Evolutionary conservation across 2,113 vertebrate species (phyloP).

Genomic region (Apistogramma diplotaenia): DNA sequence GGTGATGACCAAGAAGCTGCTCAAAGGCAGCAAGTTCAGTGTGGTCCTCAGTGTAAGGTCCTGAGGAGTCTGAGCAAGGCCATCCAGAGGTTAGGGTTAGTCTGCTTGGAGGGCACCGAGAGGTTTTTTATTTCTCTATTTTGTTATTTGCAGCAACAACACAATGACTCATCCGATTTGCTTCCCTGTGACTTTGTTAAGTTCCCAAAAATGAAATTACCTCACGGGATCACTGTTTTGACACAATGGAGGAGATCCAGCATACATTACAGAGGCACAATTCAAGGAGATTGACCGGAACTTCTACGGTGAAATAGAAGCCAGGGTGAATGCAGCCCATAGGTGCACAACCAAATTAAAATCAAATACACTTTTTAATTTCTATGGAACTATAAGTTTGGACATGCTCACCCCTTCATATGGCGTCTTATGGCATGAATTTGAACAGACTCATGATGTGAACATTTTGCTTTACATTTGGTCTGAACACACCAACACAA

Average conservation of each 20-base stretch:
- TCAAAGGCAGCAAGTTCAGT: not conserved
- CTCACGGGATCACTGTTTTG: fast-evolving
- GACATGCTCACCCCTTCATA: too few species aligned
- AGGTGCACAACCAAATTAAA: not conserved
- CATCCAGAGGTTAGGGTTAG: not conserved
- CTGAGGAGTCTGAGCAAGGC: not conserved
- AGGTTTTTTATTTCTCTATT: too few species aligned
- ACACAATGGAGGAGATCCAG: not conserved
- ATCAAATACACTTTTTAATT: too few species aligned
- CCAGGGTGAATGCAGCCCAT: not conserved
- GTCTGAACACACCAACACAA: fast-evolving
- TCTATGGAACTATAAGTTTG: not conserved
- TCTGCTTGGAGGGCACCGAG: not conserved
- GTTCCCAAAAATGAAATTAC: too few species aligned
- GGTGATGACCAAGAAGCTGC: not conserved
- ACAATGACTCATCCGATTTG: fast-evolving
- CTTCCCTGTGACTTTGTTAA: not conserved
- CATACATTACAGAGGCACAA: not conserved
- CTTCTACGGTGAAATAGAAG: not conserved
- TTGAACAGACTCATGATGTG: not conserved
- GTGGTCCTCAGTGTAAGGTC: not conserved
- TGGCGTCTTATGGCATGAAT: not conserved
- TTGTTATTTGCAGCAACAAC: not conserved
- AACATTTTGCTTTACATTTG: fast-evolving
- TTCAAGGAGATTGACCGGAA: not conserved